Conservation (phyloP, 1,140 invertebrate genomes). For the Temnothorax nylanderi region DNA sequence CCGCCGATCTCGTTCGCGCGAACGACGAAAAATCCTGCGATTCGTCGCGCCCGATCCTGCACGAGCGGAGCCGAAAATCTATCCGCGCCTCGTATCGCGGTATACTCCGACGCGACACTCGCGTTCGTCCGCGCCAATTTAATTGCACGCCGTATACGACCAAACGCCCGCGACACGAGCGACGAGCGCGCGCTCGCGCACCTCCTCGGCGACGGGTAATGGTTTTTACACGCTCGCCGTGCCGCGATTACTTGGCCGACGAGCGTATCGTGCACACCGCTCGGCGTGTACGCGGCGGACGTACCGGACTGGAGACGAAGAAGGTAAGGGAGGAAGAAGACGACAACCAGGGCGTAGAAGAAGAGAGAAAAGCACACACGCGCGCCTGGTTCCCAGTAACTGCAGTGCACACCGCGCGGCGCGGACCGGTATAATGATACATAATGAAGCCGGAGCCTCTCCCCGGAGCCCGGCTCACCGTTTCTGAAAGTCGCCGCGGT, state of each 20-base stretch:
- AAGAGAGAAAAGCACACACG: conserved; percentile 80
- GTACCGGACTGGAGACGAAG: conserved; percentile 52
- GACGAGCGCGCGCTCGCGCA: conserved; percentile 58
- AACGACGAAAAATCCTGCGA: too few relatives aligned
- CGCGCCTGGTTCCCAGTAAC: conserved; percentile 83
- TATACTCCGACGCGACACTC: conserved; percentile 42
- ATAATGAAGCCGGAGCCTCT: conserved; percentile 86
- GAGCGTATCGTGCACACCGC: conserved; percentile 61
- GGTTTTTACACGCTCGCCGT: conserved; percentile 65
- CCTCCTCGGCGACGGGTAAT: conserved; percentile 59
- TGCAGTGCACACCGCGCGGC: conserved; percentile 85
- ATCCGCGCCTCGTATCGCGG: neutral
- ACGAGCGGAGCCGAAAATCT: conserved; percentile 46
- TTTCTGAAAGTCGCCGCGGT: conserved; percentile 74
- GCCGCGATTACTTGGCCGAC: conserved; percentile 64
- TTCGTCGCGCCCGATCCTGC: neutral
- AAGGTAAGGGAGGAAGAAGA: conserved; percentile 62
- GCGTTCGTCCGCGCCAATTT: conserved; percentile 57
- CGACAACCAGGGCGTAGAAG: conserved; percentile 65
- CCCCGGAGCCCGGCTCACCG: conserved; percentile 79
- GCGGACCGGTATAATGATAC: conserved; percentile 86
- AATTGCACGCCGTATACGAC: conserved; percentile 62
- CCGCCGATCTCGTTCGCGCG: neutral
- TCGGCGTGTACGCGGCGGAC: conserved; percentile 45
- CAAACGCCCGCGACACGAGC: conserved; percentile 29